Evolutionary conservation across 2,888 invertebrate genomes (phyloP).

Genomic region (Griposia aprilina): DNA sequence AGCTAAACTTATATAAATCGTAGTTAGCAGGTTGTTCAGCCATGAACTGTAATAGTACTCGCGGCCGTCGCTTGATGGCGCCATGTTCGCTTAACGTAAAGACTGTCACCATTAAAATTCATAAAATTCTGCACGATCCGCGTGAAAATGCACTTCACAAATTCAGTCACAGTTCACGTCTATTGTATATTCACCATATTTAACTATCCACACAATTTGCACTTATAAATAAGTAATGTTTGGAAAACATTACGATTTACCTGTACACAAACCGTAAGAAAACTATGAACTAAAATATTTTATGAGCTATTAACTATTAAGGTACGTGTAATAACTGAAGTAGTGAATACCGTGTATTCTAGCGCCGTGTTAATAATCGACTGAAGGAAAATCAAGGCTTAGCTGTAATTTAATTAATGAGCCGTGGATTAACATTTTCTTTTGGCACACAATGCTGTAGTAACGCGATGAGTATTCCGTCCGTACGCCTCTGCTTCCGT

Average conservation of each 20-base stretch:
- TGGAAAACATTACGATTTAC: slow-evolving; percentile 61
- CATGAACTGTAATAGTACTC: slow-evolving; percentile 86
- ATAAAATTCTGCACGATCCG: slow-evolving; percentile 77
- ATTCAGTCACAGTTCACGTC: slow-evolving; percentile 50
- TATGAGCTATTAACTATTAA: slow-evolving; percentile 27
- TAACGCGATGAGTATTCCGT: slow-evolving; percentile 83
- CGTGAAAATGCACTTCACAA: slow-evolving; percentile 63
- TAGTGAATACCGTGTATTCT: slow-evolving; percentile 77
- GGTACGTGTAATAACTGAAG: slow-evolving; percentile 39
- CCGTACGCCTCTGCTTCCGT: slow-evolving; percentile 79
- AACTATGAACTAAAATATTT: slow-evolving; percentile 30
- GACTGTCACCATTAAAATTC: slow-evolving; percentile 92
- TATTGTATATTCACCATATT: slow-evolving; percentile 54
- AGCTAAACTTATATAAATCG: slow-evolving; percentile 78
- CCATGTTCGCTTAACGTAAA: slow-evolving; percentile 91
- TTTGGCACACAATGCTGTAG: slow-evolving; percentile 86
- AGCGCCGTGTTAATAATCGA: slow-evolving; percentile 79
- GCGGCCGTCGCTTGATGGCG: slow-evolving; percentile 91
- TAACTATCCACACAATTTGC: slow-evolving; percentile 29
- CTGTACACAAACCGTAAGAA: slow-evolving; percentile 33
- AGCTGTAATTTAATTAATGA: slow-evolving; percentile 85
- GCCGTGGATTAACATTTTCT: slow-evolving; percentile 88
- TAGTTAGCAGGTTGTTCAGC: slow-evolving; percentile 76
- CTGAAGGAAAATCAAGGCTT: slow-evolving; percentile 87
- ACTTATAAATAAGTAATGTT: slow-evolving; percentile 54